phyloP scores from a whole-genome alignment of 2,888 invertebrate species.

The Apodemia mormo region DNA sequence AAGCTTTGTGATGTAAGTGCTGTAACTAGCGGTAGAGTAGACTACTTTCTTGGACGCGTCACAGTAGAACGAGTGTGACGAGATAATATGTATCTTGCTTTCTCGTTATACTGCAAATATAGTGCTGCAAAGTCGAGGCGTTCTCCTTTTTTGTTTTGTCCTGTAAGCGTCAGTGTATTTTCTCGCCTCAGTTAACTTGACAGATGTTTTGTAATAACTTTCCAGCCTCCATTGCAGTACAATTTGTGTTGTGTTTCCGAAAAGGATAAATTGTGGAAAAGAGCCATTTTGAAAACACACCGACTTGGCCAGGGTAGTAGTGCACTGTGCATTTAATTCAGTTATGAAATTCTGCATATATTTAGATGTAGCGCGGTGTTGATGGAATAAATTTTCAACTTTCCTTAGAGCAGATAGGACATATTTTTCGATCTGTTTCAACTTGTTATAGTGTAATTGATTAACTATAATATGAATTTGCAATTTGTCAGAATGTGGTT shows the following conservation, averaged over 20 bases:
- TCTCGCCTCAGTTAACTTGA: slow-evolving; percentile 41
- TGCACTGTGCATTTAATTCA: slow-evolving; percentile 73
- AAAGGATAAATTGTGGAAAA: slow-evolving; percentile 90
- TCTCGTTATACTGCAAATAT: slow-evolving; percentile 67
- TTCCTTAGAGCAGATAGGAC: slow-evolving; percentile 62
- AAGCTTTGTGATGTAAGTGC: slow-evolving; percentile 64
- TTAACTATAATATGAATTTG: slow-evolving; percentile 68
- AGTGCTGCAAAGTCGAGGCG: slow-evolving; percentile 46
- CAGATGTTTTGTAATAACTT: slow-evolving; percentile 20
- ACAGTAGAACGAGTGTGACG: slow-evolving; percentile 60
- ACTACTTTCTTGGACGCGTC: slow-evolving; percentile 67
- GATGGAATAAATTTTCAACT: slow-evolving; percentile 29
- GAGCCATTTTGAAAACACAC: slow-evolving; percentile 95
- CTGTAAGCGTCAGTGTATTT: slow-evolving; percentile 19
- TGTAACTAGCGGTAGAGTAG: slow-evolving; percentile 63
- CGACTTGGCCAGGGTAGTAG: slow-evolving; percentile 80
- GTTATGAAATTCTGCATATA: slow-evolving; percentile 54
- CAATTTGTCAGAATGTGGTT: slow-evolving; percentile 75
- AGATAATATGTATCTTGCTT: slow-evolving; percentile 40
- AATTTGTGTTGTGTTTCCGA: slow-evolving; percentile 94
- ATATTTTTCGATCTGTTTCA: slow-evolving; percentile 72
- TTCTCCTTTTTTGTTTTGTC: slow-evolving; percentile 45
- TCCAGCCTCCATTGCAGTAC: slow-evolving; percentile 65
- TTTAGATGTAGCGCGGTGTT: slow-evolving; percentile 32
- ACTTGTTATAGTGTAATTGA: slow-evolving; percentile 61